Conservation (phyloP, 1,140 invertebrate genomes). For the Grapholita molesta region DNA sequence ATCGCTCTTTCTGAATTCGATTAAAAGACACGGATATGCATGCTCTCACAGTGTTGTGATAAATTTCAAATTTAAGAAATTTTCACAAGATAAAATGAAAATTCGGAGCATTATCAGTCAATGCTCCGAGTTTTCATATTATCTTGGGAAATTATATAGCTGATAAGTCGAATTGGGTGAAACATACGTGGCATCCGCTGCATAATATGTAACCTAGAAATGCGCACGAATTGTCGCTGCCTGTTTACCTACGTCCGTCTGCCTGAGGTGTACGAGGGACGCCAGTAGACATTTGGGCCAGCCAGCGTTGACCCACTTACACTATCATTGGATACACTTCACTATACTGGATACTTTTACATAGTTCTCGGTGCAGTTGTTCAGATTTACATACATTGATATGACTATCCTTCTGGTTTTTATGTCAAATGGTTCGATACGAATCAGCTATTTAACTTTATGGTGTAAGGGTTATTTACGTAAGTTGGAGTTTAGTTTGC, state of each 20-base stretch:
- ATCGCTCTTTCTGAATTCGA: too few species aligned
- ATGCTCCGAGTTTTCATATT: too few species aligned
- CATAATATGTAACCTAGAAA: constrained; percentile 27
- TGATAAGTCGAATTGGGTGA: constrained; percentile 33
- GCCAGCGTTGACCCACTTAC: constrained; percentile 29
- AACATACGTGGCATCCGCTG: constrained; percentile 24
- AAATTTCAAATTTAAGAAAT: not conserved
- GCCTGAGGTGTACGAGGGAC: constrained; percentile 21
- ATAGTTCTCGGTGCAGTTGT: not conserved
- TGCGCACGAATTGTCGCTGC: constrained; percentile 27
- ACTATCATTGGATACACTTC: constrained; percentile 29
- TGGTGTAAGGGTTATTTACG: too few species aligned
- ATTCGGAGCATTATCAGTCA: too few species aligned
- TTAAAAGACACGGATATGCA: too few species aligned
- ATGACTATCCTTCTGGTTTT: too few species aligned
- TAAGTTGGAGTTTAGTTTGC: too few species aligned
- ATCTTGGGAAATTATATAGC: too few species aligned
- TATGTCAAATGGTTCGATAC: too few species aligned
- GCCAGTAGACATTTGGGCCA: constrained; percentile 26
- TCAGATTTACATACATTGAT: too few species aligned
- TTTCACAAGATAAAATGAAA: not conserved
- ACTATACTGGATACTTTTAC: not conserved
- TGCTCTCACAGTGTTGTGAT: not conserved
- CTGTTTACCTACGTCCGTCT: constrained; percentile 27
- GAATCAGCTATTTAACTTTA: too few species aligned